Base-by-base conservation (phyloP, 2,113 vertebrate species). In the Cyanistes caeruleus region DNA sequence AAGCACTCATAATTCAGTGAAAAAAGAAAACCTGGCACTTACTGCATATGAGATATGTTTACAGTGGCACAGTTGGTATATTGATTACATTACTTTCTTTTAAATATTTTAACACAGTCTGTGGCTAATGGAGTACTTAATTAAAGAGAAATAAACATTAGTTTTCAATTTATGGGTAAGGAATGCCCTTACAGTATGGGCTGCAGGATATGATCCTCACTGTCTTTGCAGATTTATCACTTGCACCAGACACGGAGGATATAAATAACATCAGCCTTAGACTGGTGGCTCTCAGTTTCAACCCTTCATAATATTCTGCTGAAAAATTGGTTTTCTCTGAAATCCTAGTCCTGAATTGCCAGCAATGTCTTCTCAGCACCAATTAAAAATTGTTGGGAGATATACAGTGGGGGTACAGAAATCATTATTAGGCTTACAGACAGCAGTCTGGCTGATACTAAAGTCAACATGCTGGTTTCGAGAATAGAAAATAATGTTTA, bases 91-190 rank as follows among this genome's bases (percentile, higher is more conserved):
- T 52, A 43, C 53, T 72, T 58, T 35, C 51, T 89, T 65, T 80
- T 52, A 83, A 93, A 77, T 88, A 88, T 93, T 96, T 93, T 90
- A 95, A 63, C 55, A 79, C 13, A 27, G 22, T 68, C 74, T 87
- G 82, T 94, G 49, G 51, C 46, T 91, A 94, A 83, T 88, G 78
- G 72, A 67, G 35, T 74, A 83, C 76, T 91, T 87, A 91, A 91
- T 96, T 91, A 91, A 95, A 91, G 67, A 80, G 70, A 91, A 94
- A 93, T 77, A 94, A 93, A 88, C 63, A 90, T 84, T 63, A 59
- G 33, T 78, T 90, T 95, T 74, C 59, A 70, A 39, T 72, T 62
- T 75, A 84, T 55, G 82, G 25, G 27, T 48, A 81, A 90, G 76
- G 31, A 92, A 76, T 94, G 62, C 41, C 51, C 48, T 78, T 58